Percentiles rank a stretch among this genome's conserved stretches.
These are phyloP conservation scores for Dreissena rostriformis DNA, from an alignment of 1,140 invertebrate genomes.

Conservation along the genomic window DNA sequence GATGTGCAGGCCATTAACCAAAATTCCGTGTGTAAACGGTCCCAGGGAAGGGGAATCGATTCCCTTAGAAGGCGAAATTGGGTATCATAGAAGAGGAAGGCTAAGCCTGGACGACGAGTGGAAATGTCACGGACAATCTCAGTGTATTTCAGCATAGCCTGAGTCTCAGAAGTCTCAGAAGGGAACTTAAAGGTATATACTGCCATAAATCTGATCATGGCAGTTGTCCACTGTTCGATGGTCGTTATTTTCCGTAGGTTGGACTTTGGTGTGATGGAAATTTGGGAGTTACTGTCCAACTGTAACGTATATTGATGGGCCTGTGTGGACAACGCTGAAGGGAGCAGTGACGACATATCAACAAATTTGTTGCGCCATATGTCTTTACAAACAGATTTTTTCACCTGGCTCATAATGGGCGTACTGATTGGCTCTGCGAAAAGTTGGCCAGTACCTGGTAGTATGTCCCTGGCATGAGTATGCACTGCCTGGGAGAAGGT, in stretches of 20 bases:
- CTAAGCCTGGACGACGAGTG: no score
- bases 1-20: conserved; percentile 12
- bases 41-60: no score
- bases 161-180: neutral
- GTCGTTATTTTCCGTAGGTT: neutral
- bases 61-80: conserved; percentile 5
- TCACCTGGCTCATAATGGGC: neutral
- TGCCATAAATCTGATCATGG: conserved; percentile 1
- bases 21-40: no score
- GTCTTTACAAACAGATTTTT: no score
- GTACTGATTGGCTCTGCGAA: conserved; percentile 14
- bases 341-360: neutral
- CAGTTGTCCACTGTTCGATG: conserved; percentile 11
- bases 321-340: no score
- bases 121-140: conserved; percentile 28
- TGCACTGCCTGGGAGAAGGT: no score
- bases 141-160: conserved; percentile 10
- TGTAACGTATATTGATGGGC: no score
- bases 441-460: no score
- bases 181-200: no score
- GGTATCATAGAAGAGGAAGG: conserved; percentile 8
- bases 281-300: no score
- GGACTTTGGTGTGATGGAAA: neutral
- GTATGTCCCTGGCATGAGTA: no score
- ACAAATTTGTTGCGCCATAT: neutral